These are phyloP conservation scores for Metopia argyrocephala DNA, from an alignment of 2,888 invertebrate species.

Conservation along the genomic window DNA sequence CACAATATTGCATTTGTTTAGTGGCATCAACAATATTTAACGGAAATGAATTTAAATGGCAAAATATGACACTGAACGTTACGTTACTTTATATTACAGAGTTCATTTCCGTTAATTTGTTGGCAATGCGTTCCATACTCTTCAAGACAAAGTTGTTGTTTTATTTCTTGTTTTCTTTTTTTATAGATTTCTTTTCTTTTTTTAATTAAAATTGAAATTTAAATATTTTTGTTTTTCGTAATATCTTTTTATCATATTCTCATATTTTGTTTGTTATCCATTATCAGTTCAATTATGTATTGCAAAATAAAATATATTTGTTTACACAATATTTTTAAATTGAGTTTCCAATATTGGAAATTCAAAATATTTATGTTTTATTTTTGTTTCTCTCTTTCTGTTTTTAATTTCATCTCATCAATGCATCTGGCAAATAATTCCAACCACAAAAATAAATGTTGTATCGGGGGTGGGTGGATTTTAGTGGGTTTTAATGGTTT, in stretches of 20 bases:
- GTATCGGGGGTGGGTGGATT: neutral
- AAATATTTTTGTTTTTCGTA: no score
- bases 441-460: slow-evolving; percentile 45
- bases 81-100: slow-evolving; percentile 48
- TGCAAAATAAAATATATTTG: no score
- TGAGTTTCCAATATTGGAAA: no score
- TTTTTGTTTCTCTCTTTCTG: slow-evolving; percentile 4
- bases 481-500: neutral
- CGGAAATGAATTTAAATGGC: slow-evolving; percentile 73
- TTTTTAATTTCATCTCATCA: slow-evolving; percentile 66
- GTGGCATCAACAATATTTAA: slow-evolving; percentile 75
- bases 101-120: slow-evolving; percentile 78
- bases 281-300: no score
- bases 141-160: slow-evolving; percentile 77
- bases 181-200: slow-evolving; percentile 61
- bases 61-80: slow-evolving; percentile 27
- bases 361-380: neutral
- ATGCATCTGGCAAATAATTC: slow-evolving; percentile 68
- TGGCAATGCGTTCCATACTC: slow-evolving; percentile 77
- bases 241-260: no score
- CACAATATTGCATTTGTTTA: slow-evolving; percentile 67
- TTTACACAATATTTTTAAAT: no score
- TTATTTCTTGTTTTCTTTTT: slow-evolving; percentile 64
- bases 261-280: no score
- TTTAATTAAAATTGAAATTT: neutral